phyloP scores from a whole-genome alignment of 23 tunicate genomes.

The Diplosoma virens region DNA sequence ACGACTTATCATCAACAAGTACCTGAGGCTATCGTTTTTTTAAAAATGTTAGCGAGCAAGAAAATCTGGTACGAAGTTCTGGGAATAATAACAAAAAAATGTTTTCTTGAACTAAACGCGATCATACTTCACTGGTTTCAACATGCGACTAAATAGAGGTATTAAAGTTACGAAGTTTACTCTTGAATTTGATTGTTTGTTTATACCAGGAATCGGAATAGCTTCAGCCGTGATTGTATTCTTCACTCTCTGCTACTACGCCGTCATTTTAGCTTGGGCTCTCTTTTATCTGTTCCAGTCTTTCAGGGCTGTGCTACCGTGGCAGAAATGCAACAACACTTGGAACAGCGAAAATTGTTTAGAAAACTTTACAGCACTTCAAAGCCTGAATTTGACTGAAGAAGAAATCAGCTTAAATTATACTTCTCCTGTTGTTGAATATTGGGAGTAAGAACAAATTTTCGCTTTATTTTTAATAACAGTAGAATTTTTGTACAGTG shows the following conservation, averaged over 20 bases:
- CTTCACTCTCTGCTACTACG: slow-evolving; percentile 97
- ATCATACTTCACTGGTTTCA: neutral
- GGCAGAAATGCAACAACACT: slow-evolving; percentile 71
- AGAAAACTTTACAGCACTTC: slow-evolving; percentile 64
- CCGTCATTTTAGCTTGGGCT: slow-evolving; percentile 96
- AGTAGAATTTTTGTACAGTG: too few relatives aligned
- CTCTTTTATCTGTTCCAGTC: slow-evolving; percentile 96
- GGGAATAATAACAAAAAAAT: neutral
- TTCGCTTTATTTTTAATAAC: too few relatives aligned
- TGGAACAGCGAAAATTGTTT: slow-evolving; percentile 69
- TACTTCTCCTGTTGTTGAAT: slow-evolving; percentile 87
- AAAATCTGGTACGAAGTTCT: neutral
- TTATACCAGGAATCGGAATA: slow-evolving; percentile 74
- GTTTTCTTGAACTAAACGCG: neutral
- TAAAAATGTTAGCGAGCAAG: neutral
- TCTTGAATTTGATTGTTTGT: neutral
- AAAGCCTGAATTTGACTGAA: slow-evolving; percentile 46
- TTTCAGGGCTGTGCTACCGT: slow-evolving; percentile 77
- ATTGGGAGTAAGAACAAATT: slow-evolving; percentile 90
- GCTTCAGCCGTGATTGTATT: slow-evolving; percentile 84
- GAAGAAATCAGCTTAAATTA: slow-evolving; percentile 44
- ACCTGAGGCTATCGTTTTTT: too few relatives aligned
- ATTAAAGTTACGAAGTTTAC: neutral
- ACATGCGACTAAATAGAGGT: neutral
- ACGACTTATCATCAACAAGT: too few relatives aligned